Evolutionary conservation across 2,797 vertebrate species (phyloP).

Genomic region (Sardinella longiceps): DNA sequence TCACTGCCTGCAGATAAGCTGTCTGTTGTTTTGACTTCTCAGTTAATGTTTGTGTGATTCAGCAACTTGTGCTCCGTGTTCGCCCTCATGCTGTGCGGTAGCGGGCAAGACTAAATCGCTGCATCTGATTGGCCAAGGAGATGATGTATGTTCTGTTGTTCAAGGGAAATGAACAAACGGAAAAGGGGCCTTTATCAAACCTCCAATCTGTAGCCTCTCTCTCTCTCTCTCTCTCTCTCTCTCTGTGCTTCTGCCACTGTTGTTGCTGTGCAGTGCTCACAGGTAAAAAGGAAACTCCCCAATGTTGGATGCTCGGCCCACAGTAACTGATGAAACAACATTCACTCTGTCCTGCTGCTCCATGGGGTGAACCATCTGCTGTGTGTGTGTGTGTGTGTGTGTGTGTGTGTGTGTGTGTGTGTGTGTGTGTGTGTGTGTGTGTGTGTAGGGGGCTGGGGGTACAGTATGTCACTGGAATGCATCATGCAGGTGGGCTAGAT

Average conservation of each 20-base stretch:
- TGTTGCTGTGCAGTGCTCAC: no score
- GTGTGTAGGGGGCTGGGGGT: not conserved
- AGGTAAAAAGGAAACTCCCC: no score
- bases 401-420: not conserved
- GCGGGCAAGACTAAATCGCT: not conserved
- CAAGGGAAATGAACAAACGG: not conserved
- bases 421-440: not conserved
- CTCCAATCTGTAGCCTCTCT: no score
- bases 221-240: no score
- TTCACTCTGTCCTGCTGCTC: not conserved
- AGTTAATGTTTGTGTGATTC: not conserved
- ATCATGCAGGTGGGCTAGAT: no score
- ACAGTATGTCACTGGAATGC: not conserved
- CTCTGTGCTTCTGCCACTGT: no score
- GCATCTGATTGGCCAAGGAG: not conserved
- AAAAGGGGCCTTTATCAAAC: not conserved
- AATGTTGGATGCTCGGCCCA: not conserved
- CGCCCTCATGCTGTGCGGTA: not conserved
- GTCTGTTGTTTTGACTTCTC: conserved; percentile 7
- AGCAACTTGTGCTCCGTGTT: not conserved
- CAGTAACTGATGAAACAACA: not conserved
- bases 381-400: not conserved
- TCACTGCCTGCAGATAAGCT: not conserved
- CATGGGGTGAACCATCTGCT: not conserved
- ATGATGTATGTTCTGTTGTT: not conserved